phyloP scores from a whole-genome alignment of 2,113 vertebrate genomes.

The Colius striatus region DNA sequence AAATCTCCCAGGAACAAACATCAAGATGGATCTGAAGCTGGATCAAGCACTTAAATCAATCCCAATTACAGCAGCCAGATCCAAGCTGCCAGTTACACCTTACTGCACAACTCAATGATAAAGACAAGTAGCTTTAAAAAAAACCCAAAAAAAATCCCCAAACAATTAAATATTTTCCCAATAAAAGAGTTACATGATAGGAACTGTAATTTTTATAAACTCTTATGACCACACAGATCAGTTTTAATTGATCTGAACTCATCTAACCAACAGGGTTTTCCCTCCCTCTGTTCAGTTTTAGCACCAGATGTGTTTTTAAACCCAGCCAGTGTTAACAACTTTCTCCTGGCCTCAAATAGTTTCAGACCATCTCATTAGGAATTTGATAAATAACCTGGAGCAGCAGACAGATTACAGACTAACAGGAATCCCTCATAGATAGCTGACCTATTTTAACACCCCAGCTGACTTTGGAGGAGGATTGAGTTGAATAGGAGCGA shows the following conservation, averaged over 20 bases:
- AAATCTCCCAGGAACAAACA: background rate
- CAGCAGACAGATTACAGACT: slow-evolving; percentile 8
- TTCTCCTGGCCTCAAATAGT: background rate
- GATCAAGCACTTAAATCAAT: background rate
- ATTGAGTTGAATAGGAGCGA: slow-evolving; percentile 16
- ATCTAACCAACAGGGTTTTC: background rate
- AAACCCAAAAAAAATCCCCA: background rate
- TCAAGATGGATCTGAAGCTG: background rate
- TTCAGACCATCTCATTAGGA: background rate
- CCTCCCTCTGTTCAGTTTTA: background rate
- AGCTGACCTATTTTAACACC: slow-evolving; percentile 32
- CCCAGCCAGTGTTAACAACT: background rate
- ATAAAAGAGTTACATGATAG: background rate
- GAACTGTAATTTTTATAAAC: background rate
- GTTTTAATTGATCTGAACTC: background rate
- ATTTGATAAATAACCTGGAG: slow-evolving; percentile 27
- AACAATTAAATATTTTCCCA: background rate
- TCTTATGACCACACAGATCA: background rate
- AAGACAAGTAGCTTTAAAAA: background rate
- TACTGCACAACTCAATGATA: background rate
- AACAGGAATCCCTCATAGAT: slow-evolving; percentile 2
- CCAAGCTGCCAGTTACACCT: background rate
- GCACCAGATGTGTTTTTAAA: background rate
- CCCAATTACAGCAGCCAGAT: background rate
- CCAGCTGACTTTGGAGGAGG: background rate